Evolutionary conservation across 2,888 invertebrate species (phyloP), one percentile per base, ranked within the genome.

Genomic region (Pelosia muscerda): DNA sequence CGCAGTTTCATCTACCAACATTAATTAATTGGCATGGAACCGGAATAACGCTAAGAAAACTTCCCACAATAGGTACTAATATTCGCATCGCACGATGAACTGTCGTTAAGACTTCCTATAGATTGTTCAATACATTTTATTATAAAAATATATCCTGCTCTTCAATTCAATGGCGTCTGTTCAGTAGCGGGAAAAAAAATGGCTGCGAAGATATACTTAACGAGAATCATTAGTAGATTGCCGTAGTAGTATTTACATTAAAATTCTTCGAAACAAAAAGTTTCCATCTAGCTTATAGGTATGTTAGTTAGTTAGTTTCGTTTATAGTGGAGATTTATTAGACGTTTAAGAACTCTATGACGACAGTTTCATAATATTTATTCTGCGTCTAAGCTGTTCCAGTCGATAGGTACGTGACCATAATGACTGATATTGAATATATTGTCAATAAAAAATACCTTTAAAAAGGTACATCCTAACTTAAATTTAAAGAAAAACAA

Each of bases 211-310:
- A 71, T 73, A 65, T 78, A n/a, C n/a, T n/a, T n/a, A 81, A 80
- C 81, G 73, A 74, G 81, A 79, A 76, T 76, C 79, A 78, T 78
- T 81, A 81, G 79, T 74, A 76, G 78, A 81, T 78, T 78, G 79
- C 75, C 69, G 70, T 68, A 69, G 65, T 38, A 67, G 74, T 74
- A 78, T 78, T 81, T 78, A 72, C 72, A 78, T 78, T 81, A 79
- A 69, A 74, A 78, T 79, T 81, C 76, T 78, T 42, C 54, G 57
- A 34, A 26, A 64, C 63, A 75, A 80, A 80, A 79, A 80, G 65
- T 71, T 63, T 68, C 66, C 66, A 66, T 70, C 28, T 72, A 49
- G 73, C 68, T 65, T 68, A 61, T 55, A 56, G 34, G 34, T 54
- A 66, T 65, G 34, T 55, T 62, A 63, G 68, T 79, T 69, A 59